phyloP scores from a whole-genome alignment of 2,888 invertebrate species.

The Taphrorychus bicolor region DNA sequence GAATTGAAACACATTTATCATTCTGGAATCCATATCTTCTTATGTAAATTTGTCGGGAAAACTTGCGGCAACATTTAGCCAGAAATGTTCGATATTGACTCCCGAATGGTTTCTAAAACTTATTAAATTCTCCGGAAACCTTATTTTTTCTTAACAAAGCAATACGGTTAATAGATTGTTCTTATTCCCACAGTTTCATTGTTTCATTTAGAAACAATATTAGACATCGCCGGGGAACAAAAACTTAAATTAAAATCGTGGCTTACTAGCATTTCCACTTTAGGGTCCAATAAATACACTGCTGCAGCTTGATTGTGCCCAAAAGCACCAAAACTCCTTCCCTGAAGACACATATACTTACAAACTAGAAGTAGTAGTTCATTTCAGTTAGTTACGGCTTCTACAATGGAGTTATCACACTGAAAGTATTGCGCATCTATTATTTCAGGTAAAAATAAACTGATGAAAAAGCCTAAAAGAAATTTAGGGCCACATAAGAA shows the following conservation, averaged over 20 bases:
- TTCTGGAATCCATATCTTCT: conserved; percentile 1
- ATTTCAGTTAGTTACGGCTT: conserved; percentile 26
- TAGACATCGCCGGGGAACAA: conserved; percentile 14
- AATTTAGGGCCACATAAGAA: too few species aligned
- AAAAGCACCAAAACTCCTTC: conserved; percentile 27
- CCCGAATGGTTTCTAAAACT: background rate
- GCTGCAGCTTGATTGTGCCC: conserved; percentile 29
- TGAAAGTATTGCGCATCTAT: too few species aligned
- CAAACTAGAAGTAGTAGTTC: conserved; percentile 13
- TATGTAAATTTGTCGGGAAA: conserved; percentile 7
- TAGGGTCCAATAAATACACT: conserved; percentile 24
- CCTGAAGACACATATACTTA: conserved; percentile 26
- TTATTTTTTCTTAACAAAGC: background rate
- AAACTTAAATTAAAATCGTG: conserved; percentile 26
- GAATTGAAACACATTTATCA: conserved; percentile 1
- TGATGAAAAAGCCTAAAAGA: too few species aligned
- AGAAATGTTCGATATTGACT: background rate
- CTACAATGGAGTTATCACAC: too few species aligned
- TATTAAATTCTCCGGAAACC: background rate
- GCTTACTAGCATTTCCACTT: conserved; percentile 31
- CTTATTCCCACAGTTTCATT: background rate
- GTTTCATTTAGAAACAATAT: conserved; percentile 16
- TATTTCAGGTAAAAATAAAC: too few species aligned
- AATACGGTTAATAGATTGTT: conserved; percentile 3
- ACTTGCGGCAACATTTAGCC: conserved; percentile 5